Conservation (phyloP, 2,888 invertebrate species). For the Griposia aprilina region DNA sequence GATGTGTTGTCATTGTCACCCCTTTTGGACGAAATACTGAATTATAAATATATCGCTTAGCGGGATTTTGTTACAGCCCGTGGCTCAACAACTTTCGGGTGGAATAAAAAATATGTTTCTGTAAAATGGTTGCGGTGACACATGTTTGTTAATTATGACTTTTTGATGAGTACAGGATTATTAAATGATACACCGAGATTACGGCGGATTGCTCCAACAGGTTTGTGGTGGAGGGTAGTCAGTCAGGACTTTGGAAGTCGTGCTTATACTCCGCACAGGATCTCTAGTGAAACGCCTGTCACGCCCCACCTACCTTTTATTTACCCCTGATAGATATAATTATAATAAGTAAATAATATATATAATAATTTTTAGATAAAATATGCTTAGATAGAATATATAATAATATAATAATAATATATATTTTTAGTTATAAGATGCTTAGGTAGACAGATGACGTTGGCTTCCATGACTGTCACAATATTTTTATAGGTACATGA, state of each 20-base stretch:
- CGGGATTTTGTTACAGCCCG: conserved; percentile 37
- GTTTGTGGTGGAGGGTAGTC: neutral
- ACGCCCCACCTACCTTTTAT: neutral
- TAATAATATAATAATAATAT: too few relatives aligned
- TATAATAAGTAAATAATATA: too few relatives aligned
- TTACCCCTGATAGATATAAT: neutral
- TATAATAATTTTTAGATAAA: too few relatives aligned
- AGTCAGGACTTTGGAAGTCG: neutral
- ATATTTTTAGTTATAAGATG: neutral
- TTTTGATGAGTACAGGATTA: conserved; percentile 15
- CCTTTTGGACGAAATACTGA: conserved; percentile 50
- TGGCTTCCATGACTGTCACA: too few relatives aligned
- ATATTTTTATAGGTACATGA: neutral
- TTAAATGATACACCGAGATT: neutral
- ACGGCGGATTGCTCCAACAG: too few relatives aligned
- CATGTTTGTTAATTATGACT: conserved; percentile 33
- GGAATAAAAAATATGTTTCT: conserved; percentile 49
- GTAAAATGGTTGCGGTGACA: conserved; percentile 39
- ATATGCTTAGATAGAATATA: too few relatives aligned
- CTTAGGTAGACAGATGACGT: neutral
- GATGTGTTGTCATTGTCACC: conserved; percentile 62
- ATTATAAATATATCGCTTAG: conserved; percentile 54
- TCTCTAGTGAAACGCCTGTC: too few relatives aligned
- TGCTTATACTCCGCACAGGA: too few relatives aligned
- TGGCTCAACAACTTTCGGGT: conserved; percentile 52